Evolutionary conservation across 1,140 invertebrate genomes (phyloP).

Genomic region (Goniozus legneri): DNA sequence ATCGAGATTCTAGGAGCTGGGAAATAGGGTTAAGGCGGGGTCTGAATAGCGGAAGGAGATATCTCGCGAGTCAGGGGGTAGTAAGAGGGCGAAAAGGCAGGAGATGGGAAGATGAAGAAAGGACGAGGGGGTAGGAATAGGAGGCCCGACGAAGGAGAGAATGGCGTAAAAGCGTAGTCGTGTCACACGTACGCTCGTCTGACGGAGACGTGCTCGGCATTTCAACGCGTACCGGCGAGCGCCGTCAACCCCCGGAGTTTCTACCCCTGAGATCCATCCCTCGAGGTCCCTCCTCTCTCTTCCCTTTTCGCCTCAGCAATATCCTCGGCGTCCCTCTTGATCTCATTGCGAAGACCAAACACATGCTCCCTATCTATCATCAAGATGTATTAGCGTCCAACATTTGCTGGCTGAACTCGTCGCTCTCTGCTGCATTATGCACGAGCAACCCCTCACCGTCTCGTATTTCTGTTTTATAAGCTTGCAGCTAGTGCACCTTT

Average conservation of each 20-base stretch:
- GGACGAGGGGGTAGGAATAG: conserved; percentile 18
- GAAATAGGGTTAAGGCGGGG: too few relatives aligned
- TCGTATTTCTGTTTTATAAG: too few relatives aligned
- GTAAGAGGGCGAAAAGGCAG: conserved; percentile 7
- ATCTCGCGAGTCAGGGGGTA: conserved; percentile 10
- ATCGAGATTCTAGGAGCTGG: too few relatives aligned
- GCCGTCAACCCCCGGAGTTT: conserved; percentile 27
- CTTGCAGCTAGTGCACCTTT: too few relatives aligned
- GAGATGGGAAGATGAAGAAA: not conserved
- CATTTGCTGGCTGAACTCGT: conserved; percentile 50
- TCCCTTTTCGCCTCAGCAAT: not conserved
- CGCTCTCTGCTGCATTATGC: conserved; percentile 48
- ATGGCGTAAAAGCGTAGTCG: conserved; percentile 54
- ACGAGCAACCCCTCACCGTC: too few relatives aligned
- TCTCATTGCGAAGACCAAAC: conserved; percentile 51
- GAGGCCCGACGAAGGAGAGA: conserved; percentile 31
- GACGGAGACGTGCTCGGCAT: conserved; percentile 51
- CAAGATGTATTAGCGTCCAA: conserved; percentile 54
- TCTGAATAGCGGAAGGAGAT: too few relatives aligned
- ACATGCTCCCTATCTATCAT: conserved; percentile 54
- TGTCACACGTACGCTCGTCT: conserved; percentile 56
- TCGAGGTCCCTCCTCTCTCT: conserved; percentile 12
- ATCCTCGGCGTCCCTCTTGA: conserved; percentile 5
- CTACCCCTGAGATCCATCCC: conserved; percentile 35
- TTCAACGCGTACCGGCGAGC: conserved; percentile 33